These are phyloP conservation scores for Hydraecia micacea DNA, from an alignment of 2,888 invertebrate species.

Conservation along the genomic window DNA sequence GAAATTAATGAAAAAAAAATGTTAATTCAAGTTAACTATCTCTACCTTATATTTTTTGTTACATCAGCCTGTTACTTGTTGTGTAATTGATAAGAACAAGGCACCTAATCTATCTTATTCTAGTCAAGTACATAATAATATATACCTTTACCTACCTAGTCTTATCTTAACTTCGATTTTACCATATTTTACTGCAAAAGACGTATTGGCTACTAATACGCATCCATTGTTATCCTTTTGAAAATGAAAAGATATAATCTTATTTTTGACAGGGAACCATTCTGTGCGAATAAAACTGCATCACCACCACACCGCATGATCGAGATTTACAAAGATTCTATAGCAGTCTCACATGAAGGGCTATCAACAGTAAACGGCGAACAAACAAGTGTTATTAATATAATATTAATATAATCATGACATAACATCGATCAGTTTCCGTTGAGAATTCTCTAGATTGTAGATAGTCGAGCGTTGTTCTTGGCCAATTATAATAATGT, in stretches of 20 bases:
- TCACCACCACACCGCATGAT: constrained; percentile 24
- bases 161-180: not conserved
- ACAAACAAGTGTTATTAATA: constrained; percentile 69
- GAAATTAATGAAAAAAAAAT: not conserved
- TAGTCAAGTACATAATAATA: constrained; percentile 1
- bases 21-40: no score
- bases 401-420: constrained; percentile 69
- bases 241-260: not conserved
- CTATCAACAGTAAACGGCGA: constrained; percentile 46
- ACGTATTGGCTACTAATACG: not conserved
- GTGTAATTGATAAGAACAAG: constrained; percentile 2
- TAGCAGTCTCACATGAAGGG: constrained; percentile 36
- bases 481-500: constrained; percentile 78
- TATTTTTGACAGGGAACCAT: not conserved
- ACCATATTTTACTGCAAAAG: not conserved
- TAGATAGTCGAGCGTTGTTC: constrained; percentile 76
- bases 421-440: constrained; percentile 73
- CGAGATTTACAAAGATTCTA: constrained; percentile 48
- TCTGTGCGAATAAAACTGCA: not conserved
- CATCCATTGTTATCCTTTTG: not conserved
- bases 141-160: not conserved
- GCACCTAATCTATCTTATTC: not conserved
- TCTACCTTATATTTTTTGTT: not conserved
- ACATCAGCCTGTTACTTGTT: not conserved
- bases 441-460: constrained; percentile 76